phyloP scores from a whole-genome alignment of 2,888 invertebrate species.

The Deilephila elpenor region DNA sequence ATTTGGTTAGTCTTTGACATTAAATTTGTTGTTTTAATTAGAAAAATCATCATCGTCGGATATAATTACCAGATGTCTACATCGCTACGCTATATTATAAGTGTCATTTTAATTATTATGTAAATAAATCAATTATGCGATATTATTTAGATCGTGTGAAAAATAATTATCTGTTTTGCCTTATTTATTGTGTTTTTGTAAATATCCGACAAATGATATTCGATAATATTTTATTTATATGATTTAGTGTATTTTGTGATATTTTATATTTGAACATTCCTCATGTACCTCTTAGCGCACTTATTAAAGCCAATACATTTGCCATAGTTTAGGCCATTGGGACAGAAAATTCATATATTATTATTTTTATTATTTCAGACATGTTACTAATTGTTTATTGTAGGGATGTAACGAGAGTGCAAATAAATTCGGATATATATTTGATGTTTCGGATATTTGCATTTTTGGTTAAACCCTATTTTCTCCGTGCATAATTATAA shows the following conservation, averaged over 20 bases:
- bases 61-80: neutral
- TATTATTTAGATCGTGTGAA: neutral
- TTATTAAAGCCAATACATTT: conserved; percentile 40
- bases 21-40: neutral
- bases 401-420: neutral
- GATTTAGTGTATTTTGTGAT: neutral
- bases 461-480: neutral
- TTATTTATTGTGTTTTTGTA: conserved; percentile 3
- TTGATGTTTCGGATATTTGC: neutral
- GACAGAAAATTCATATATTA: conserved; percentile 8
- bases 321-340: conserved; percentile 38
- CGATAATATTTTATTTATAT: neutral
- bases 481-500: conserved; percentile 37
- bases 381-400: conserved; percentile 23
- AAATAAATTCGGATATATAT: neutral
- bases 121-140: conserved; percentile 1
- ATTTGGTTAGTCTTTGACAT: neutral
- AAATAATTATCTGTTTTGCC: neutral
- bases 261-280: conserved; percentile 5
- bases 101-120: neutral
- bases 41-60: neutral
- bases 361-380: neutral
- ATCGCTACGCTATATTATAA: neutral
- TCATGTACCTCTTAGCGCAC: conserved; percentile 29
- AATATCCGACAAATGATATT: neutral